phyloP scores from a whole-genome alignment of 2,888 invertebrate species.

The Mythimna albipuncta region DNA sequence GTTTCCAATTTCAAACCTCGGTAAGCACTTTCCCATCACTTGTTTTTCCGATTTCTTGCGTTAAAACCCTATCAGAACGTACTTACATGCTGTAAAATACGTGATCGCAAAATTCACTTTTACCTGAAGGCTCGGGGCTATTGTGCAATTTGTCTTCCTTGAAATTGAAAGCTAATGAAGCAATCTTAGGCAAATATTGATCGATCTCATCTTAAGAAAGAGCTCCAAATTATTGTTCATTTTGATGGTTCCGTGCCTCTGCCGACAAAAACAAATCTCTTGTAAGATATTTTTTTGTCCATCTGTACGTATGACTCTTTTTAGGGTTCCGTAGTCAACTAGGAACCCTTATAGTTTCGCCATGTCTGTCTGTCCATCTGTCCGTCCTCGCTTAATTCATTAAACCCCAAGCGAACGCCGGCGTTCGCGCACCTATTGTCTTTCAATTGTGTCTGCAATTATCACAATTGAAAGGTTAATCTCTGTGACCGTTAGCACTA shows the following conservation, averaged over 20 bases:
- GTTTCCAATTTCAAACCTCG: slow-evolving; percentile 88
- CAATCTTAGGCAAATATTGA: slow-evolving; percentile 52
- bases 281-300: no score
- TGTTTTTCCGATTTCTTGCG: slow-evolving; percentile 76
- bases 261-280: no score
- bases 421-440: no score
- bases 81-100: slow-evolving; percentile 39
- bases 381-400: no score
- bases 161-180: slow-evolving; percentile 61
- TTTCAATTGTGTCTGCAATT: no score
- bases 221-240: background rate
- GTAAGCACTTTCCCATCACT: slow-evolving; percentile 83
- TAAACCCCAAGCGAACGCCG: no score
- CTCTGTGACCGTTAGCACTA: no score
- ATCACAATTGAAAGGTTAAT: no score
- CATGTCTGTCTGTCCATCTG: no score
- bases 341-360: no score
- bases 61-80: slow-evolving; percentile 60
- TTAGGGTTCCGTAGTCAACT: no score
- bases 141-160: slow-evolving; percentile 51
- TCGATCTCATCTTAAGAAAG: slow-evolving; percentile 18
- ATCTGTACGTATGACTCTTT: no score
- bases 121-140: slow-evolving; percentile 47
- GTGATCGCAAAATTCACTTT: slow-evolving; percentile 59
- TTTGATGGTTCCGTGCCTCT: background rate